A percentile compares a stretch with the other conserved stretches of the same genome.
Evolutionary conservation across 2,888 invertebrate genomes (phyloP).

Genomic region (Agonopterix subpropinquella): DNA sequence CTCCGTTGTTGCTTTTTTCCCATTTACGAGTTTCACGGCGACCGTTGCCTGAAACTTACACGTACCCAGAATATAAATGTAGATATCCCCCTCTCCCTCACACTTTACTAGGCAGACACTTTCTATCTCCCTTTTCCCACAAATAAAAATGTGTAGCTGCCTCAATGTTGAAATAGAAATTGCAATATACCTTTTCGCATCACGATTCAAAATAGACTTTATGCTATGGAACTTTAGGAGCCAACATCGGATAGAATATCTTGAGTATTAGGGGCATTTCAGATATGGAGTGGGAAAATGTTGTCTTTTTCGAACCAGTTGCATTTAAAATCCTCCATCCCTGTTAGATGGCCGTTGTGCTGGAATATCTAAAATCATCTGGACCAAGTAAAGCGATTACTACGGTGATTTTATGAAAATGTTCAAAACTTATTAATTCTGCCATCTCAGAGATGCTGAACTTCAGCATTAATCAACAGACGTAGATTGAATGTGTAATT

Average conservation of each 20-base stretch:
- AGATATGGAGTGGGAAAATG: conserved; percentile 45
- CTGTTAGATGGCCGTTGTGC: conserved; percentile 57
- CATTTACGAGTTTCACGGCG: conserved; percentile 76
- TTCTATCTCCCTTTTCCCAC: conserved; percentile 52
- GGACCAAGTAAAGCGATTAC: conserved; percentile 68
- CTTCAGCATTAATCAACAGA: neutral
- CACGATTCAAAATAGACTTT: conserved; percentile 36
- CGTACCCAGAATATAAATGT: conserved; percentile 75
- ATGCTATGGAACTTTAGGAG: conserved; percentile 21
- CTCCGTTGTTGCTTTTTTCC: conserved; percentile 75
- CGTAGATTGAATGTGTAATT: no score
- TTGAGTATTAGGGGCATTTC: conserved; percentile 35
- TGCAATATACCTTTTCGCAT: conserved; percentile 53
- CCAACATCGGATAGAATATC: conserved; percentile 19
- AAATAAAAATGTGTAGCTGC: conserved; percentile 72
- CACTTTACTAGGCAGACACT: conserved; percentile 24
- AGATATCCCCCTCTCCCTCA: conserved; percentile 44
- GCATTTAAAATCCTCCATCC: conserved; percentile 68
- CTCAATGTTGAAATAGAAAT: conserved; percentile 66
- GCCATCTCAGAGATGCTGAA: conserved; percentile 22
- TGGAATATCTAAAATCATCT: conserved; percentile 69
- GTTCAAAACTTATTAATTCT: conserved; percentile 58
- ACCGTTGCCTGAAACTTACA: conserved; percentile 76
- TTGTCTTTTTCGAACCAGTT: conserved; percentile 73
- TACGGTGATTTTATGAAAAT: conserved; percentile 61